These are phyloP conservation scores for Mesodorylaimus sp. DNA, from an alignment of 2,888 invertebrate genomes.

Conservation along the genomic window DNA sequence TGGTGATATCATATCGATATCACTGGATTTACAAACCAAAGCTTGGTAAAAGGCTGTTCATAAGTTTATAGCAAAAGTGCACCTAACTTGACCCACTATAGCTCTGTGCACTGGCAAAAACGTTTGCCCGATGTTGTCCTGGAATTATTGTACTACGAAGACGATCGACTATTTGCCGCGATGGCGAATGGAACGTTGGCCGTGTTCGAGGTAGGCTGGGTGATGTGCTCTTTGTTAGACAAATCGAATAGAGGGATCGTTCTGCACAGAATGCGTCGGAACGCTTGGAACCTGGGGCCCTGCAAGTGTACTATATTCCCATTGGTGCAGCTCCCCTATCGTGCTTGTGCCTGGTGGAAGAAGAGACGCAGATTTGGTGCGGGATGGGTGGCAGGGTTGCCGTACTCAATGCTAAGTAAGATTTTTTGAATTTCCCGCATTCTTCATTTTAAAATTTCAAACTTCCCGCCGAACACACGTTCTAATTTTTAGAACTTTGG, in stretches of 20 bases:
- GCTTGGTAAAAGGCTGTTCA: too few relatives aligned
- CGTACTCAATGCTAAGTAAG: constrained; percentile 35
- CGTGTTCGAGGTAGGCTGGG: constrained; percentile 33
- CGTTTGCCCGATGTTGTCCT: constrained; percentile 36
- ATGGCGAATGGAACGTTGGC: constrained; percentile 39
- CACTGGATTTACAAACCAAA: too few relatives aligned
- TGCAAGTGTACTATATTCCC: constrained; percentile 36
- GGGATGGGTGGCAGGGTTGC: constrained; percentile 37
- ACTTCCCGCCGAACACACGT: neutral
- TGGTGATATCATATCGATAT: too few relatives aligned
- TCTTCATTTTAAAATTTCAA: constrained; percentile 10
- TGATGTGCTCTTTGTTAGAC: neutral
- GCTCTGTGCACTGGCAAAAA: too few relatives aligned
- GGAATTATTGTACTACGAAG: constrained; percentile 28
- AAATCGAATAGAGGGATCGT: neutral
- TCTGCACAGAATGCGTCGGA: too few relatives aligned
- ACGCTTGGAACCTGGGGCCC: constrained; percentile 14
- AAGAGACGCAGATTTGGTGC: constrained; percentile 31
- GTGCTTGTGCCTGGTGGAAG: constrained; percentile 30
- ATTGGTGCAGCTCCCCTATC: constrained; percentile 37
- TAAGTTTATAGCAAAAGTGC: too few relatives aligned
- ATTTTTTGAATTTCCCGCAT: constrained; percentile 17
- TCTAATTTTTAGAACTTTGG: constrained; percentile 29
- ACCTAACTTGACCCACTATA: too few relatives aligned
- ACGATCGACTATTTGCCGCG: constrained; percentile 34